Evolutionary conservation across 1,140 invertebrate genomes (phyloP).

Genomic region (Drosophila neocordata): DNA sequence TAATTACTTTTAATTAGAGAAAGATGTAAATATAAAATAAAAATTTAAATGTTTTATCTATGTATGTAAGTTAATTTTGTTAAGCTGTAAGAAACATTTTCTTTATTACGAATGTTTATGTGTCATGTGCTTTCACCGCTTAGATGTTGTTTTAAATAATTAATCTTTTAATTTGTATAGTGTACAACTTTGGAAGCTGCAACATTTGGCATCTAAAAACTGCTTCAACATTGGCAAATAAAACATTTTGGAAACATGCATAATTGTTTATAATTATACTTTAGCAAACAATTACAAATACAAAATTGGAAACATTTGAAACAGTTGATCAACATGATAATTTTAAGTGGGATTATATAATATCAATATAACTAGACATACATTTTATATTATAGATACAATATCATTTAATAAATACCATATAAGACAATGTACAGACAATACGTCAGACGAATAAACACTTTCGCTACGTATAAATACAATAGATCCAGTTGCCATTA

Average conservation of each 20-base stretch:
- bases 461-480: constrained; percentile 49
- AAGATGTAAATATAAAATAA: too few species aligned
- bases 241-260: constrained; percentile 46
- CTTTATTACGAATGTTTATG: background rate
- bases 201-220: constrained; percentile 62
- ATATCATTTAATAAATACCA: constrained; percentile 71
- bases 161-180: constrained; percentile 34
- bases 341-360: constrained; percentile 26
- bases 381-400: constrained; percentile 40
- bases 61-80: too few species aligned
- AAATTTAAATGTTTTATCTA: too few species aligned
- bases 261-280: constrained; percentile 23
- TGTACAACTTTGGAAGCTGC: constrained; percentile 51
- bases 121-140: background rate
- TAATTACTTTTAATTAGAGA: too few species aligned
- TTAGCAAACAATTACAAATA: constrained; percentile 50
- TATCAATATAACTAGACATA: constrained; percentile 60
- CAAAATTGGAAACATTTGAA: constrained; percentile 53
- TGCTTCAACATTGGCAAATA: constrained; percentile 34
- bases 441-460: constrained; percentile 62
- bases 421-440: constrained; percentile 67
- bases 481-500: constrained; percentile 33
- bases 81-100: too few species aligned
- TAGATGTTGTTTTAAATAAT: background rate
- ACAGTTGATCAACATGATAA: constrained; percentile 51